Base-by-base conservation (phyloP, 2,888 invertebrate species). In the Rhorus exstirpatorius region DNA sequence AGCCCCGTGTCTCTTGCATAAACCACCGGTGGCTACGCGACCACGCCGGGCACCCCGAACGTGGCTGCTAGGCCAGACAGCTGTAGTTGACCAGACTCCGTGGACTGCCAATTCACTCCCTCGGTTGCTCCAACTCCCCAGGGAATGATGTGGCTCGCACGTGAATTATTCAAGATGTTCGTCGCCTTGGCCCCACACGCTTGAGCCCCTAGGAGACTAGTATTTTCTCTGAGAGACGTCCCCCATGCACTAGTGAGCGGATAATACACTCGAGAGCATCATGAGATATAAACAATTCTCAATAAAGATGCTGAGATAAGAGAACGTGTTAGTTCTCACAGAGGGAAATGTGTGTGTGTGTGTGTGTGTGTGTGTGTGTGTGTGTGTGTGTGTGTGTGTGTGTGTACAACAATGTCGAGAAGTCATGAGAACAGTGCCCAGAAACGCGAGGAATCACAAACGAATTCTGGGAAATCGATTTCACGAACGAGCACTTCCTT, bases 151-250 rank as follows among this genome's bases (percentile, higher is more conserved):
- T 38, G 67, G 71, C 72, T 76, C 63, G 80, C 53, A 72, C 76
- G 87, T 90, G 88, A 91, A 92, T 92, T 88, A 91, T 91, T 92
- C 90, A 90, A 87, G 85, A 86, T 83, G 76, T 81, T 83, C 71
- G 67, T 46, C 46, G 60, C 46, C 75, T 26, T 31, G 10, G 55
- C 41, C 21, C 55, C 82, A 84, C 49, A 31, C 61, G 61, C 46
- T 26, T 12, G 38, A 63, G 46, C 38, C 55, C 79, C 67, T 46
- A 76, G 60, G 61, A 76, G 35, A 38, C 65, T 12, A 24, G 26
- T 46, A 74, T 63, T 79, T 82, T 70, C 78, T 70, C 68, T 58
- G 55, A 31, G 55, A 72, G 6, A 38, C 49, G 3, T 19, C 3
- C 10, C 12, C 10, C 24, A 41, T 35, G 26, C 21, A 24, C 49